Evolutionary conservation across 92 coral and sea anemone genomes (phyloP).

Genomic region (Zoanthus sansibaricus): DNA sequence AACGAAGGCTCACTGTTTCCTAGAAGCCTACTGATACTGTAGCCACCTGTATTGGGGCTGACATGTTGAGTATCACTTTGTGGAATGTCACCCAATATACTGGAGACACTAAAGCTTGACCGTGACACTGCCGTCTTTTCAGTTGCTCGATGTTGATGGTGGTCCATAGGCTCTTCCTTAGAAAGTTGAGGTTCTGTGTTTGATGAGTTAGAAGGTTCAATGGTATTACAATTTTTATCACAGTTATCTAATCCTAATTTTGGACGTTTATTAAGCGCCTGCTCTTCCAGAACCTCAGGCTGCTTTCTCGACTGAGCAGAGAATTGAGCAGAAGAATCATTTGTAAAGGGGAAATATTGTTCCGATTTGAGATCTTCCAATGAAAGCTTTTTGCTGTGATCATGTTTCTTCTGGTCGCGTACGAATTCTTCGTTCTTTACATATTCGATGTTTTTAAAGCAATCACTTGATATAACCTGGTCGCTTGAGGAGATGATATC

Average conservation of each 20-base stretch:
- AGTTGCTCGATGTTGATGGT: not conserved
- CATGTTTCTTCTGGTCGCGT: not conserved
- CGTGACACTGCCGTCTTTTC: slow-evolving; percentile 25
- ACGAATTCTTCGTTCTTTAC: not conserved
- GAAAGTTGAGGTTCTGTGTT: not conserved
- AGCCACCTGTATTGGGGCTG: slow-evolving; percentile 60
- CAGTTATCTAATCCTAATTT: not conserved
- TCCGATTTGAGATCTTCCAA: slow-evolving; percentile 30
- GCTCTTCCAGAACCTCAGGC: slow-evolving; percentile 4
- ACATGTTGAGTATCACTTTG: slow-evolving; percentile 35
- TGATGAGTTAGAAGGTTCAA: not conserved
- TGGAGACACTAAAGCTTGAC: slow-evolving; percentile 83
- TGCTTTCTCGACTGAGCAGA: not conserved
- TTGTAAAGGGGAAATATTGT: slow-evolving; percentile 27
- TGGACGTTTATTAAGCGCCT: not conserved
- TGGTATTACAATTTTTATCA: not conserved
- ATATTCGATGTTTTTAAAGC: not conserved
- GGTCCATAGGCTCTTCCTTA: not conserved
- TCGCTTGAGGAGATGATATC: not conserved
- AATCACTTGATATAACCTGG: not conserved
- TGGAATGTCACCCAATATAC: slow-evolving; percentile 69
- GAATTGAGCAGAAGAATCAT: slow-evolving; percentile 12
- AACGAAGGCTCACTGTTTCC: slow-evolving; percentile 43
- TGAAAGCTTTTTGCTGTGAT: slow-evolving; percentile 16
- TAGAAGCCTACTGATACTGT: slow-evolving; percentile 80